phyloP scores from a whole-genome alignment of 2,888 invertebrate genomes.

The Creontiades dilutus region DNA sequence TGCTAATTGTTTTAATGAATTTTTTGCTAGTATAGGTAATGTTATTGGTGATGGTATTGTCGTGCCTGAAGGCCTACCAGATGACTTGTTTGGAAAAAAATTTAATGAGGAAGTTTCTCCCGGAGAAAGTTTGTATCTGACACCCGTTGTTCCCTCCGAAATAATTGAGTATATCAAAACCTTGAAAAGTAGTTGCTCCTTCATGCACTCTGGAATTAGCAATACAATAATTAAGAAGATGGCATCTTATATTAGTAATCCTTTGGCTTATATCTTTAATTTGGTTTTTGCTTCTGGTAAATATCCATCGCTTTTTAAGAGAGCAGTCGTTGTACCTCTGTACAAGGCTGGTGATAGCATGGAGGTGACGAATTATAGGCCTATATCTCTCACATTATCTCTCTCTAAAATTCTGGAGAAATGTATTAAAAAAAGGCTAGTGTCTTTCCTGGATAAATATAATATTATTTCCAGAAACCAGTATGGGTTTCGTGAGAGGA shows the following conservation, averaged over 20 bases:
- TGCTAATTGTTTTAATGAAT: neutral
- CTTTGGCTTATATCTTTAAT: neutral
- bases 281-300: neutral
- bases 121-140: slow-evolving; percentile 13
- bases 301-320: no score
- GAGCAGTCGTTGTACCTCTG: no score
- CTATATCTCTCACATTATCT: no score
- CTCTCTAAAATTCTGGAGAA: no score
- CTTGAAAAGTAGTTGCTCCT: neutral
- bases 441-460: no score
- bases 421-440: no score
- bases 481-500: no score
- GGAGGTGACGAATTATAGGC: no score
- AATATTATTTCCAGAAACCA: no score
- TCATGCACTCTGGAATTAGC: slow-evolving; percentile 15
- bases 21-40: neutral
- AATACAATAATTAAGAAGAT: slow-evolving; percentile 1
- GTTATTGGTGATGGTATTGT: neutral
- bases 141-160: slow-evolving; percentile 2
- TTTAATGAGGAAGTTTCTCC: slow-evolving; percentile 3
- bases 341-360: no score
- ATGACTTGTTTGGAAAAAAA: slow-evolving; percentile 4
- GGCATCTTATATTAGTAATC: neutral
- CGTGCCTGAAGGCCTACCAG: neutral
- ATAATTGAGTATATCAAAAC: neutral